phyloP scores from a whole-genome alignment of 2,888 invertebrate species.

The Clostera curtula region DNA sequence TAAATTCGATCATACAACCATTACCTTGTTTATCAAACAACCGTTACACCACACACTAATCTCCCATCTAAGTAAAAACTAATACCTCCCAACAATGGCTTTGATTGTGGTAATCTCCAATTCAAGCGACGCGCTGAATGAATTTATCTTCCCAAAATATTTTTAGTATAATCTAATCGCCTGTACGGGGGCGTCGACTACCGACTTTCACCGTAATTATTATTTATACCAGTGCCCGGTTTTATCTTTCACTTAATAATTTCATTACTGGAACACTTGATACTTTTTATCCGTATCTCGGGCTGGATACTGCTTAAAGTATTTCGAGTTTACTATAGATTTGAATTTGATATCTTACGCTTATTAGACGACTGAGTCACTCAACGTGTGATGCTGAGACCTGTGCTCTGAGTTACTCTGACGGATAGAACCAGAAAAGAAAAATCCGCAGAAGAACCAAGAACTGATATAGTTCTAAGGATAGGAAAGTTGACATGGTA shows the following conservation, averaged over 20 bases:
- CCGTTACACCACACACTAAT: too few relatives aligned
- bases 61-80: neutral
- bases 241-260: constrained; percentile 42
- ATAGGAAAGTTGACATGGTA: too few relatives aligned
- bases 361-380: too few relatives aligned
- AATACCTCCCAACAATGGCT: neutral
- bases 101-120: constrained; percentile 1
- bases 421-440: too few relatives aligned
- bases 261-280: constrained; percentile 32
- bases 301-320: constrained; percentile 10
- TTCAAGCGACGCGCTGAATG: neutral
- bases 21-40: too few relatives aligned
- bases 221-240: constrained; percentile 54
- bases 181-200: constrained; percentile 30
- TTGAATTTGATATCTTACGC: too few relatives aligned
- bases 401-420: too few relatives aligned
- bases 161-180: constrained; percentile 42
- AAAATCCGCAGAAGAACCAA: too few relatives aligned
- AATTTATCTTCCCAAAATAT: constrained; percentile 54
- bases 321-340: too few relatives aligned
- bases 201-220: constrained; percentile 68
- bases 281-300: constrained; percentile 23
- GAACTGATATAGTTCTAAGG: too few relatives aligned
- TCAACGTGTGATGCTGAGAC: too few relatives aligned
- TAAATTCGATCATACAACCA: too few relatives aligned